phyloP scores from a whole-genome alignment of 2,888 invertebrate genomes.

The Calameuta pallipes region DNA sequence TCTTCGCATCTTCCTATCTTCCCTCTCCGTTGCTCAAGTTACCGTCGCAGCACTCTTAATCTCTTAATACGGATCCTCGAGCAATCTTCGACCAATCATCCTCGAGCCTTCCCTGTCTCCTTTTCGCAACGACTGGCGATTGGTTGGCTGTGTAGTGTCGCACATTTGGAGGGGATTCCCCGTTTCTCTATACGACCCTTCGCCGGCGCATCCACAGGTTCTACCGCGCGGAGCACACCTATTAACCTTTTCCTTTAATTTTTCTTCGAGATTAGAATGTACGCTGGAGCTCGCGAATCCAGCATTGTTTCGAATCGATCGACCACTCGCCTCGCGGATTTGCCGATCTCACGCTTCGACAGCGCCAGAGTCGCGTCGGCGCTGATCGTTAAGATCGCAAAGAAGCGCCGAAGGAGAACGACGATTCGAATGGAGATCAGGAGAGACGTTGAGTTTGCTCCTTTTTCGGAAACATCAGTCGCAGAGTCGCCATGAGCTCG shows the following conservation, averaged over 20 bases:
- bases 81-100: not conserved
- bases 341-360: slow-evolving; percentile 9
- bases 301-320: not conserved
- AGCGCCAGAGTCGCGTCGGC: too few species aligned
- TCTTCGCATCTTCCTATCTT: too few species aligned
- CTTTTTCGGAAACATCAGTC: too few species aligned
- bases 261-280: slow-evolving; percentile 6
- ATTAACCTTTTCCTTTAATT: not conserved
- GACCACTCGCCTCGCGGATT: slow-evolving; percentile 25
- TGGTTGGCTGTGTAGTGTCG: not conserved
- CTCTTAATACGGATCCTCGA: not conserved
- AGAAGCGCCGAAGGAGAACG: not conserved
- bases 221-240: slow-evolving; percentile 2
- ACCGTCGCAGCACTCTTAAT: not conserved
- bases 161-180: not conserved
- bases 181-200: not conserved
- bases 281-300: not conserved
- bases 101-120: not conserved
- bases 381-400: not conserved
- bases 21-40: not conserved
- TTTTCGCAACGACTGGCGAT: not conserved
- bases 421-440: too few species aligned
- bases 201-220: not conserved
- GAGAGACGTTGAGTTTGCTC: too few species aligned
- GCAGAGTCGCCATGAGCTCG: not conserved